Base-by-base conservation (phyloP, 2,888 invertebrate genomes). In the Monochamus alternatus region DNA sequence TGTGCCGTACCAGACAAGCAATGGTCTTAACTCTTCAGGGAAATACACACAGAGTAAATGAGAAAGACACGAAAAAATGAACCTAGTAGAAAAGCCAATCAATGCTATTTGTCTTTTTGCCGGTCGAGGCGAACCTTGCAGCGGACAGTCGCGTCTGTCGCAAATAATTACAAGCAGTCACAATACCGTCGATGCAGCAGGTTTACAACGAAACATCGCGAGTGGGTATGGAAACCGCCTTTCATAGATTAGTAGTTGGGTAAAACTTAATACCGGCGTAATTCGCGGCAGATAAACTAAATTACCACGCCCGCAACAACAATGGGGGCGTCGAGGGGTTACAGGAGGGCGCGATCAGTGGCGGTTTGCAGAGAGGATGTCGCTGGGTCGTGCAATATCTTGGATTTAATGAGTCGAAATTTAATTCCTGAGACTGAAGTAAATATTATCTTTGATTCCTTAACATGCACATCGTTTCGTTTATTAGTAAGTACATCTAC, bases 201-300 rank as follows among this genome's bases (percentile, higher is more conserved):
- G 12, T 32, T 14, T 31, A 58, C 67, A 67, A 38, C 38, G 67
- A 67, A 55, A 55, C 55, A 58, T n/a, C 55, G 52, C 30, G 52
- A 55, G 10, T 67, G 31, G 55, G 67, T 58, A 67, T 55, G 44
- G 67, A 58, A 67, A 67, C 67, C 38, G 55, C 73, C 75, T 78
- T 74, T 78, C 75, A 75, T 78, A 78, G 78, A 78, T 78, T 78
- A 78, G 78, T 78, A 78, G 78, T 75, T 75, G 78, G 78, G 78
- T 74, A 74, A 78, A 78, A 78, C 78, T 78, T 78, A 78, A 78
- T 78, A 74, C 78, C 74, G 69, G 71, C 78, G 73, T 78, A 78
- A 78, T 78, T 78, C 78, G 78, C 72, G 78, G 78, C 73, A 78
- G 75, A 78, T 78, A 78, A 78, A 78, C 71, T 75, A 75, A 78